Evolutionary conservation across 2,113 vertebrate species (phyloP), one percentile per base, ranked within the genome.

Genomic region (Balaenoptera acutorostrata): DNA sequence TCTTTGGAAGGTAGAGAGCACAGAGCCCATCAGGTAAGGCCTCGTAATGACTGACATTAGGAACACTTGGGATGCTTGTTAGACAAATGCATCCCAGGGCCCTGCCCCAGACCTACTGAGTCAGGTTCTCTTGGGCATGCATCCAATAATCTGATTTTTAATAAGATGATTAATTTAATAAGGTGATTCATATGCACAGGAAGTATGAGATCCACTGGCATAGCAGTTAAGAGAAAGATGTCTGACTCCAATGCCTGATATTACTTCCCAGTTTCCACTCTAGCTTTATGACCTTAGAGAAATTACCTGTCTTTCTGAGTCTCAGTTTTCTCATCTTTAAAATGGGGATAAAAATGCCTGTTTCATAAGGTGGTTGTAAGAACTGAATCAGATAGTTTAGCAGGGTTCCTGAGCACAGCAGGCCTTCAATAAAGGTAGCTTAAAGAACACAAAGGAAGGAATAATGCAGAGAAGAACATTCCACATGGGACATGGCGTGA

Each of bases 321-420:
- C 64, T 89, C 77, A 13, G 27, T 59, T 64, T 84, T 87, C 74
- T 72, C 33, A 10, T 74, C 49, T 90, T 72, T 78, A 93, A 83
- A 91, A 36, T 90, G 55, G 66, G 52, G 39, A 29, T 61, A 55
- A 41, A 44, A 44, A 63, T 52, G 23, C 17, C 52, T 41, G 2
- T 33, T 49, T 46, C 13, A 44, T 21, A 80, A 55, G 13, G 10
- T 7, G 41, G 25, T 66, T 6, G 2, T 46, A 78, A 46, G 82
- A 87, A 39, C 74, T 1, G 27, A 46, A 25, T 63, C 90, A 44
- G 49, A 17, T n/a, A 39, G 17, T 39, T 44, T 44, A 29, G 63
- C 27, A 31, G 33, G 33, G n/a, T 64, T 29, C 18, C 74, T 88
- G 66, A 59, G 21, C 13, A 46, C 25, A 71, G 31, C n/a, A 10